Conservation (phyloP, 2,888 invertebrate species). For the Ochropacha duplaris region DNA sequence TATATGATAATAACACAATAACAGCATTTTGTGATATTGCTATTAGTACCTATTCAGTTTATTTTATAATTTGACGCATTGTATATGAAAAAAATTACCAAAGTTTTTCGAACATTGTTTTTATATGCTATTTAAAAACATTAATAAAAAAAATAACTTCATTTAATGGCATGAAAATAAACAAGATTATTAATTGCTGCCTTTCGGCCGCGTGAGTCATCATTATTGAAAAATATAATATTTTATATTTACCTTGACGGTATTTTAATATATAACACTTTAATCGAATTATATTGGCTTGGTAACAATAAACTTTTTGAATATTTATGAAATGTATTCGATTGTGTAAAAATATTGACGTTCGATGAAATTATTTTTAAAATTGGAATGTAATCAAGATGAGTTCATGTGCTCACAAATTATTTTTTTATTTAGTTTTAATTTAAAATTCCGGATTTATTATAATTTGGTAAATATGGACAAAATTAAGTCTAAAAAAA, state of each 20-base stretch:
- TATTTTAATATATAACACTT: neutral
- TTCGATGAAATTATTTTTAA: neutral
- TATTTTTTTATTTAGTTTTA: neutral
- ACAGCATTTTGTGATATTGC: constrained; percentile 7
- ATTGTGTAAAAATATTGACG: neutral
- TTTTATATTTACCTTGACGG: neutral
- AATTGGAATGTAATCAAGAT: neutral
- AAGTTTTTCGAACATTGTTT: neutral
- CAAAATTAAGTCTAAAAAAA: neutral
- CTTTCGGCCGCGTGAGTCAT: neutral
- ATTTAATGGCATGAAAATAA: too few species aligned
- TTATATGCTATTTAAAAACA: neutral
- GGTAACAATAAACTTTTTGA: neutral
- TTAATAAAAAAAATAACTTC: too few species aligned
- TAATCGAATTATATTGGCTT: neutral
- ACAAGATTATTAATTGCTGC: too few species aligned
- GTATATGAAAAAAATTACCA: neutral
- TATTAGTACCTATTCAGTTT: constrained; percentile 1
- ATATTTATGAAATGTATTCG: neutral
- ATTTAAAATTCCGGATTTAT: neutral
- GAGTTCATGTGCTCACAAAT: neutral
- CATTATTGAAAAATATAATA: neutral
- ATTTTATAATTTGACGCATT: neutral
- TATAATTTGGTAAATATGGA: neutral
- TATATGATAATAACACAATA: constrained; percentile 15